Conservation (phyloP, 1,140 invertebrate species). For the Nilaparvata lugens region DNA sequence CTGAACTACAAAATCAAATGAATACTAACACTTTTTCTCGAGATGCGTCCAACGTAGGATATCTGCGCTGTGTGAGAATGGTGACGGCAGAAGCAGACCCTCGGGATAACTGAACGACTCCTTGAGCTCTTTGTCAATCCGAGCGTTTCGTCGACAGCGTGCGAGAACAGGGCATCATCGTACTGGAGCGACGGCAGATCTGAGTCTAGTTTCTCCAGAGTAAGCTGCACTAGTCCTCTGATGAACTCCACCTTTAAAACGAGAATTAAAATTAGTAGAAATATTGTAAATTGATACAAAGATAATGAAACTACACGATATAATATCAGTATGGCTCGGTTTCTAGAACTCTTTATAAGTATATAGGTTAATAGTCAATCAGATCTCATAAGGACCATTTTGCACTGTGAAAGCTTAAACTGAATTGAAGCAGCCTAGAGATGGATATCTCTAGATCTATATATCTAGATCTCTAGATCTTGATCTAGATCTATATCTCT, state of each 20-base stretch:
- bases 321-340: too few relatives aligned
- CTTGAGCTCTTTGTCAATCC: conserved; percentile 45
- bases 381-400: too few relatives aligned
- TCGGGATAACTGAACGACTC: conserved; percentile 51
- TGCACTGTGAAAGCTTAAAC: too few relatives aligned
- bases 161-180: conserved; percentile 78
- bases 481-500: too few relatives aligned
- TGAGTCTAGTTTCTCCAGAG: conserved; percentile 70
- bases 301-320: too few relatives aligned
- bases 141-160: conserved; percentile 84
- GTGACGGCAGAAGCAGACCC: conserved; percentile 53
- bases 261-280: conserved; percentile 10
- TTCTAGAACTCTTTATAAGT: too few relatives aligned
- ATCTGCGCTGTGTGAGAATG: conserved; percentile 73
- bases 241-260: conserved; percentile 76
- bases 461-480: too few relatives aligned
- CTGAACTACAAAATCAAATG: too few relatives aligned
- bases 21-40: conserved; percentile 77
- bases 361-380: too few relatives aligned
- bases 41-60: conserved; percentile 75
- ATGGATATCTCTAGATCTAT: too few relatives aligned
- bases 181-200: conserved; percentile 68
- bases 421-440: too few relatives aligned
- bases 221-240: conserved; percentile 68
- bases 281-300: too few relatives aligned